These are phyloP conservation scores for Troglohyphantes excavatus DNA, from an alignment of 2,888 invertebrate genomes.

Conservation along the genomic window DNA sequence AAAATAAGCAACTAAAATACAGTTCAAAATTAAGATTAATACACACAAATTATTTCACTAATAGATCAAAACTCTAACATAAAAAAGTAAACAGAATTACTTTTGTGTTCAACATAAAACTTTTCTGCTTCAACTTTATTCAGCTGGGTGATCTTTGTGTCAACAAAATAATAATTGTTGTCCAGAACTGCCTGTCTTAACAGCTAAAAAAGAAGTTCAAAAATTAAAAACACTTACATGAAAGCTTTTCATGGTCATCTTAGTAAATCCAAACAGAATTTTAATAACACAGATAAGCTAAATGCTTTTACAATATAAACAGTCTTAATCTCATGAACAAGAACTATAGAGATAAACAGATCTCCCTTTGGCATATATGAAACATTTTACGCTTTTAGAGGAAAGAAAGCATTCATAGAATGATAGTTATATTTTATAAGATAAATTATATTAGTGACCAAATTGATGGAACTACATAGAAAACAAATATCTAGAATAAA, in stretches of 20 bases:
- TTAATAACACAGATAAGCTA: background rate
- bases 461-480: no score
- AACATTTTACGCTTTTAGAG: no score
- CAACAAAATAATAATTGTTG: conserved; percentile 88
- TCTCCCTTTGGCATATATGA: no score
- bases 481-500: no score
- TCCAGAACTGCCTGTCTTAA: conserved; percentile 87
- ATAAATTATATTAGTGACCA: no score
- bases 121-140: conserved; percentile 86
- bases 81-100: conserved; percentile 79
- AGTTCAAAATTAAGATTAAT: background rate
- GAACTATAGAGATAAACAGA: no score
- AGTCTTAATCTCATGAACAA: no score
- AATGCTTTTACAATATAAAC: background rate
- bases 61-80: background rate
- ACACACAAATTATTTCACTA: background rate
- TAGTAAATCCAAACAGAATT: background rate
- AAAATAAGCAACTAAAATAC: background rate
- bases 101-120: conserved; percentile 92
- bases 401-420: no score
- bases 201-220: conserved; percentile 83
- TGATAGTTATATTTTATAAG: no score
- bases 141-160: conserved; percentile 86
- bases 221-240: no score
- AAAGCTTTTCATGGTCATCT: background rate